Base-by-base conservation (phyloP, 2,888 invertebrate species). In the Atethmia centrago region DNA sequence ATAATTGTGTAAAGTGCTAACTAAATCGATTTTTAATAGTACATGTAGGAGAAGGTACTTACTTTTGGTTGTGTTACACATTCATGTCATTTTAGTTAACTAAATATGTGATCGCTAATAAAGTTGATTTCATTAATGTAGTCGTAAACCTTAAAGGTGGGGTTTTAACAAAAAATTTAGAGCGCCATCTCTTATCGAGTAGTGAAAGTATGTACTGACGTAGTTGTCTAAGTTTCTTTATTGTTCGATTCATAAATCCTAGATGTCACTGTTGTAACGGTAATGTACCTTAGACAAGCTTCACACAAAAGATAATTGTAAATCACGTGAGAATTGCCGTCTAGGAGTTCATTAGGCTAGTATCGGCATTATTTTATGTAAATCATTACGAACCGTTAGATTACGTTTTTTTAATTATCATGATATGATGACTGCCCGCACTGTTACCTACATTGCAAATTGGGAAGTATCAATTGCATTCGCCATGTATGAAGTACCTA, bases 181-280 rank as follows among this genome's bases (percentile, higher is more conserved):
- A 90, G 89, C 90, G 90, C 89, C 90, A 90, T 90, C 90, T 90
- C 81, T 90, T 87, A 82, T 85, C 77, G 88, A 94, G 89, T 95
- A 93, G 91, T 63, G 0, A 53, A 77, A 89, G 51, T 83, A 77
- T 36, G n/a, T 75, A 1, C 1, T 14, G 14, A 61, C 2, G 0
- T 65, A 42, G 71, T 31, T 9, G 28, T 68, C 14, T 36, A 45
- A 9, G 19, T 55, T 56, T 65, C 0, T 0, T 61, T 12, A 14
- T 63, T 58, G 28, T 77, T 80, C 14, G 0, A 0, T 12, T 0
- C 14, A 0, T 25, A 12, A 42, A 31, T 10, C 8, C 8, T 77
- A 86, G 86, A 85, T 85, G 85, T 59, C 83, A 19, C 63, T 73
- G n/a, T 59, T 47, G 9, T 40, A 31, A 62, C 7, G 36, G 8